These are phyloP conservation scores for Anguilla rostrata DNA, from an alignment of 2,113 vertebrate genomes.

Conservation along the genomic window DNA sequence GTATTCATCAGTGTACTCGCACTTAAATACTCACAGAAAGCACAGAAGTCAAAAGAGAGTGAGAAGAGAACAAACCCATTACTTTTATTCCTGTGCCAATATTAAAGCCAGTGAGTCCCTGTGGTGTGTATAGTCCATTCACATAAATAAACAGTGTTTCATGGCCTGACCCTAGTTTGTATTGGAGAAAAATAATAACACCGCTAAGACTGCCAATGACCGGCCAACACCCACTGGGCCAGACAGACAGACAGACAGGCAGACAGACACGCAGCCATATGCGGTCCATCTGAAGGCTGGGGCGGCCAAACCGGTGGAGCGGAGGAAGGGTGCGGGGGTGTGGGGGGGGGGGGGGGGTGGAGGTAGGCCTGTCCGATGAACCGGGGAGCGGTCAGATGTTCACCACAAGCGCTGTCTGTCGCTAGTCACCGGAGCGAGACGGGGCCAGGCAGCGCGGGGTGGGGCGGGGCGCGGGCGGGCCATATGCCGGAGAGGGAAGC, in stretches of 20 bases:
- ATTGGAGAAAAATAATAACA: background rate
- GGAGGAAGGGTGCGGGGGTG: background rate
- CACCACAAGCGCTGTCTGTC: constrained; percentile 45
- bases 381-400: constrained; percentile 15
- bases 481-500: constrained; percentile 62
- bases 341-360: background rate
- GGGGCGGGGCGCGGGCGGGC: constrained; percentile 63
- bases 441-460: constrained; percentile 64
- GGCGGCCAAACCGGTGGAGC: background rate
- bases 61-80: too few relatives aligned
- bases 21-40: too few relatives aligned
- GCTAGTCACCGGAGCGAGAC: constrained; percentile 60
- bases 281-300: background rate
- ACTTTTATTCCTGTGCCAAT: too few relatives aligned
- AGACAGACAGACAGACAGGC: constrained; percentile 32
- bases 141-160: too few relatives aligned
- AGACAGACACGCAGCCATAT: constrained; percentile 36
- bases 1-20: too few relatives aligned
- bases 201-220: background rate
- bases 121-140: too few relatives aligned
- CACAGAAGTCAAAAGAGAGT: too few relatives aligned
- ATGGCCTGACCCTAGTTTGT: background rate
- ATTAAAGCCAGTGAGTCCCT: too few relatives aligned
- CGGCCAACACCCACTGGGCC: background rate
- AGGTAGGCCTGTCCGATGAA: background rate